Evolutionary conservation across 2,113 vertebrate species (phyloP), one percentile per base, ranked within the genome.

Genomic region (Phylloscopus whistleri): DNA sequence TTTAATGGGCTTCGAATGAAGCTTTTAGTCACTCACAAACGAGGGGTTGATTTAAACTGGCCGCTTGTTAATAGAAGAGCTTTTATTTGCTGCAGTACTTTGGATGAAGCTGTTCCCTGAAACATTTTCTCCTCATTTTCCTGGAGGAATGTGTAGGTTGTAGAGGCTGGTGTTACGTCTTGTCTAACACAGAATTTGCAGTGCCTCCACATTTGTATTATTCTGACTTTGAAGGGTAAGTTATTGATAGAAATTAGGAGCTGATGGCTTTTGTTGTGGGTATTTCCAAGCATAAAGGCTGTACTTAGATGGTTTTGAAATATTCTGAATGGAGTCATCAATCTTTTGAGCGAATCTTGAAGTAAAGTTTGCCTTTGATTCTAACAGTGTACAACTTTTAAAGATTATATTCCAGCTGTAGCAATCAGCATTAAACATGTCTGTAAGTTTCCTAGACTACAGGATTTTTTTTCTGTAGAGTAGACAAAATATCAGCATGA

Each of bases 291-390:
- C 33, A 84, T 41, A 80, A 94, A 86, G 35, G 12, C 33, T 67
- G 30, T 87, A 49, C 62, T 87, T 88, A 84, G 33, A 37, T 49
- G 48, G 27, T 67, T 96, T 90, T 90, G 88, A 94, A 96, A 86
- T 59, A 60, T 56, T 90, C 35, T 93, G 85, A 86, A 92, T 90
- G 49, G 52, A 95, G 44, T 83, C 78, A 94, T 88, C 93, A 94
- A 6, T 75, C 79, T 88, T 96, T 94, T 93, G 75, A 84, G 59
- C 75, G 56, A 88, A 90, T 74, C 43, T 84, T 91, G 60, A 79
- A 83, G 70, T 51, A 85, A 91, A 85, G 27, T 80, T 93, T 90
- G 7, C 60, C 39, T 33, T 83, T 56, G 23, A 84, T 93, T 95
- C 39, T 85, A 77, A 55, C 21, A 94, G 17, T 41, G 33, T 84